Evolutionary conservation across 2,797 vertebrate species (phyloP).

Genomic region (Synaphobranchus kaupii): DNA sequence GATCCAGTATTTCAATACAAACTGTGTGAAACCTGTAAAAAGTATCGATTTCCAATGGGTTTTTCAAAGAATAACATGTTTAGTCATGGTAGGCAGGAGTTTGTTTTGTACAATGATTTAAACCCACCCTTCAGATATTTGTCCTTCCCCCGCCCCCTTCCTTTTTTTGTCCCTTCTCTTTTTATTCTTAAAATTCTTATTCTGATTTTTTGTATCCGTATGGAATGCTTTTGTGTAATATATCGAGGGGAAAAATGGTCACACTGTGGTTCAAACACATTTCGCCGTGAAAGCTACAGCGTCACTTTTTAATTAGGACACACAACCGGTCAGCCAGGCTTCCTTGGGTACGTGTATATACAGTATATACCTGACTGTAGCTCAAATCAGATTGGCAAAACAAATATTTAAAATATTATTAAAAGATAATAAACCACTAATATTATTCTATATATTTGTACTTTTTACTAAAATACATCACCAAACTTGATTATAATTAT

Average conservation of each 20-base stretch:
- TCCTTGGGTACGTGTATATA: conserved; percentile 47
- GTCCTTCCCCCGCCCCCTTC: conserved; percentile 60
- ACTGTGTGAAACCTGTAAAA: conserved; percentile 88
- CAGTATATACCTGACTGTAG: conserved; percentile 44
- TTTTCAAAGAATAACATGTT: conserved; percentile 79
- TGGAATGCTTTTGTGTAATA: conserved; percentile 68
- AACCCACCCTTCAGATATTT: conserved; percentile 70
- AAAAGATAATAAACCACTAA: conserved; percentile 42
- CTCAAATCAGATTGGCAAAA: conserved; percentile 54
- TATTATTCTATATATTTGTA: conserved; percentile 62
- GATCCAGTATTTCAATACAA: conserved; percentile 73
- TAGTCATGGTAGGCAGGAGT: conserved; percentile 81
- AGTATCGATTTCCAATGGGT: conserved; percentile 74
- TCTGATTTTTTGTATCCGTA: conserved; percentile 61
- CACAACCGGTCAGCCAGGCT: conserved; percentile 64
- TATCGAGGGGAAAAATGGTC: conserved; percentile 51
- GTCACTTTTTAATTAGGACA: conserved; percentile 76
- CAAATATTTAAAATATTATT: not conserved
- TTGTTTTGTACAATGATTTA: conserved; percentile 76
- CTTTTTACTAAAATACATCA: conserved; percentile 53
- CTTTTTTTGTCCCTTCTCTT: conserved; percentile 47
- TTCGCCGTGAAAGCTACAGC: conserved; percentile 71
- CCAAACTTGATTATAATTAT: conserved; percentile 55
- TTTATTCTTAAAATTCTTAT: conserved; percentile 22
- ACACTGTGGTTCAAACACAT: conserved; percentile 65